Conservation (phyloP, 2,113 vertebrate species). For the Nesoenas mayeri region DNA sequence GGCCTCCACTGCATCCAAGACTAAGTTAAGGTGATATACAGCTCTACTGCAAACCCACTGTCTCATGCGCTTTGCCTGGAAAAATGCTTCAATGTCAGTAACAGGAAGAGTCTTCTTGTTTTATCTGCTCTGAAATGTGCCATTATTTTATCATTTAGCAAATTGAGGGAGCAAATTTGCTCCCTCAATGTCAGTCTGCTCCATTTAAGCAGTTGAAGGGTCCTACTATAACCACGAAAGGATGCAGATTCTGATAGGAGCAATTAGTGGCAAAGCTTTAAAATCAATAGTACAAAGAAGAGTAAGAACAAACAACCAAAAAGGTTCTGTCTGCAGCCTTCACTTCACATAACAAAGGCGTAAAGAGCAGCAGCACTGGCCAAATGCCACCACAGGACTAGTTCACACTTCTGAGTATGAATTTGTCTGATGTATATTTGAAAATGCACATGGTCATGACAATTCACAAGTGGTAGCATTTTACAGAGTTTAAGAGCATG, state of each 20-base stretch:
- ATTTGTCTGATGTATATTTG: neutral
- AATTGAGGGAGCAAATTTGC: neutral
- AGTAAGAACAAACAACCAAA: neutral
- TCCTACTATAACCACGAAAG: neutral
- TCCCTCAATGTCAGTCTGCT: neutral
- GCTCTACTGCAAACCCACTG: neutral
- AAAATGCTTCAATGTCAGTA: rapidly evolving
- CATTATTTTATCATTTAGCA: neutral
- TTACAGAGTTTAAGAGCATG: neutral
- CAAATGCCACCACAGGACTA: neutral
- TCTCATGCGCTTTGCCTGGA: neutral
- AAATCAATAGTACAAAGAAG: neutral
- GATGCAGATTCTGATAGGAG: neutral
- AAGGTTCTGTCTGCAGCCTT: neutral
- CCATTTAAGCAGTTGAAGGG: neutral
- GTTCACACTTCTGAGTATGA: neutral
- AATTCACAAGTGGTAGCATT: neutral
- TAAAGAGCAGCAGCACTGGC: neutral
- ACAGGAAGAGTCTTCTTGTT: neutral
- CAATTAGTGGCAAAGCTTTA: neutral
- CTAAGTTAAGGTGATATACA: neutral
- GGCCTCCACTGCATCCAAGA: rapidly evolving
- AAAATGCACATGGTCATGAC: neutral
- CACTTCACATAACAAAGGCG: neutral
- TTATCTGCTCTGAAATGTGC: neutral